Conservation (phyloP, 2,797 vertebrate species). For the Anabas testudineus region DNA sequence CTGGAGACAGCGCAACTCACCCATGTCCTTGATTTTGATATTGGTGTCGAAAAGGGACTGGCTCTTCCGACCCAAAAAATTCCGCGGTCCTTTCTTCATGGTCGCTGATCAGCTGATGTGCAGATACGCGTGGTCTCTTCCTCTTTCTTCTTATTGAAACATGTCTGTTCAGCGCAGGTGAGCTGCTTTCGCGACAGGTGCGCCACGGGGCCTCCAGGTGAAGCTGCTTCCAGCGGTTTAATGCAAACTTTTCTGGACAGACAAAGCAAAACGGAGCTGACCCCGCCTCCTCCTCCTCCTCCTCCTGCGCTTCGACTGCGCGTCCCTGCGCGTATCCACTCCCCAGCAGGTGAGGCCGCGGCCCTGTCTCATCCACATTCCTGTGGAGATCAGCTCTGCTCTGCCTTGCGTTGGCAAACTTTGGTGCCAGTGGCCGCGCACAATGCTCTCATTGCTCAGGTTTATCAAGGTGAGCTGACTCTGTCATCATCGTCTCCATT, state of each 20-base stretch:
- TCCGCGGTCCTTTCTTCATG: constrained; percentile 80
- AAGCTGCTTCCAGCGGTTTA: constrained; percentile 39
- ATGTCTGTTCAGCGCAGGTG: constrained; percentile 41
- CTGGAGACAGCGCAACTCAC: constrained; percentile 72
- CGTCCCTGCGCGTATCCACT: constrained; percentile 49
- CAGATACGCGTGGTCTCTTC: too few relatives aligned
- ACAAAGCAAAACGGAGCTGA: constrained; percentile 69
- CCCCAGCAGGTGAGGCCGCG: constrained; percentile 72
- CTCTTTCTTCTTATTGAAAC: constrained; percentile 53
- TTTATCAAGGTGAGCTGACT: not conserved
- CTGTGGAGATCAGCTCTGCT: constrained; percentile 18
- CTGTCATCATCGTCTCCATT: not conserved
- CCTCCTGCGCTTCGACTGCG: constrained; percentile 38
- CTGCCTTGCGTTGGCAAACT: too few relatives aligned
- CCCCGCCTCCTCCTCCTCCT: constrained; percentile 62
- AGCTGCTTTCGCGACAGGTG: constrained; percentile 53
- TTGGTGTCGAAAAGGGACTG: constrained; percentile 81
- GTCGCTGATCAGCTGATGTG: too few relatives aligned
- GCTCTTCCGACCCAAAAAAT: constrained; percentile 80
- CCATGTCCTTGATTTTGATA: constrained; percentile 77
- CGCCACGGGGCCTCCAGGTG: constrained; percentile 10
- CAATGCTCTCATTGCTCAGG: not conserved
- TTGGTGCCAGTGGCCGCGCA: too few relatives aligned
- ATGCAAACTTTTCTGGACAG: constrained; percentile 37
- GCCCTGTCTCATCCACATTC: constrained; percentile 53